Base-by-base conservation (phyloP, 1,140 invertebrate species). In the Scaptomyza hsui region DNA sequence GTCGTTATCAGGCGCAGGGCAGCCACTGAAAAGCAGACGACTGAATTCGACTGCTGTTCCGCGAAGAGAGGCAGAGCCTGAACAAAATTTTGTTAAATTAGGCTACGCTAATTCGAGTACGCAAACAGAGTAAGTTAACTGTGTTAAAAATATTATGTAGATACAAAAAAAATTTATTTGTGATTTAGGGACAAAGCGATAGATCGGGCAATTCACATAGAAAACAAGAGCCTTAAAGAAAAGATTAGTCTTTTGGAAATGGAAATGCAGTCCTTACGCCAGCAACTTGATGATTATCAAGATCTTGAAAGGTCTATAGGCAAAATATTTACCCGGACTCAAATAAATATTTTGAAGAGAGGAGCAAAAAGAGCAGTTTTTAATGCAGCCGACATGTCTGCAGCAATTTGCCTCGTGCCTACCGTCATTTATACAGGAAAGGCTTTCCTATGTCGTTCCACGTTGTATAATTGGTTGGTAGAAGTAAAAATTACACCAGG, bases 371-470 rank as follows among this genome's bases (percentile, higher is more conserved):
- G 63, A 37, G 4, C 26, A 13, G 12, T n/a, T 29, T 61, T 67
- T 19, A 39, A 62, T 61, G 16, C 42, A 5, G 39, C 15, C 6
- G 62, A 65, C 52, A 65, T 65, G 24, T 47, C 62, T 24, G 51
- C 21, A 18, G 62, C 51, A 21, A 65, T 65, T 16, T 41, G 63
- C 21, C 55, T 74, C 37, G 65, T n/a, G 47, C 72, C 0, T 70
- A 74, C 15, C 37, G 37, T 26, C 5, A 26, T 26, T 26, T 26
- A 26, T 26, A 26, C 24, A 26, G 48, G 21, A 75, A 63, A 39
- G 73, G 70, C 18, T 76, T 59, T 59, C 63, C 73, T 5, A 1
- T 18, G 59, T 32, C 41, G 48, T n/a, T n/a, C n/a, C n/a, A n/a
- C n/a, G n/a, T n/a, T n/a, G n/a, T n/a, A n/a, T n/a, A n/a, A n/a